These are phyloP conservation scores for Meandrusa payeni DNA, from an alignment of 2,888 invertebrate species.

Conservation along the genomic window DNA sequence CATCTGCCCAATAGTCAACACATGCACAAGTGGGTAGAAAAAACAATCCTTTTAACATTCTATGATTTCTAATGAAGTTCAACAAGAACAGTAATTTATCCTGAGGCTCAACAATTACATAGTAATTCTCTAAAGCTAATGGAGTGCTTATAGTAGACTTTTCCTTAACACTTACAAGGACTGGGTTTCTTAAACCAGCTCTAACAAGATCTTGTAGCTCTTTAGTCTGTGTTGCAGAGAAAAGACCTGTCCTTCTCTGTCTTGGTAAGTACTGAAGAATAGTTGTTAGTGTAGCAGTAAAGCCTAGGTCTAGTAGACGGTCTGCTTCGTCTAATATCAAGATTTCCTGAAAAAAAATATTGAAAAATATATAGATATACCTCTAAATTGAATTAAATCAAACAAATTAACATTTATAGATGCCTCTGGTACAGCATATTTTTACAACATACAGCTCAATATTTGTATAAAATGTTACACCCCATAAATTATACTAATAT, in stretches of 20 bases:
- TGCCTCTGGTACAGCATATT: too few species aligned
- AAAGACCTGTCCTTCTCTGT: slow-evolving; percentile 97
- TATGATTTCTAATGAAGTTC: slow-evolving; percentile 85
- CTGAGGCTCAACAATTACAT: slow-evolving; percentile 87
- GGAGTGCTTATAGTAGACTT: slow-evolving; percentile 89
- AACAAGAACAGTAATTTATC: slow-evolving; percentile 91
- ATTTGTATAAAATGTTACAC: too few species aligned
- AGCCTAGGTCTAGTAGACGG: slow-evolving; percentile 94
- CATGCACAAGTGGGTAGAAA: slow-evolving; percentile 98
- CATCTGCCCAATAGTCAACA: slow-evolving; percentile 94
- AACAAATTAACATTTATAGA: too few species aligned
- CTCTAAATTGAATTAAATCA: too few species aligned
- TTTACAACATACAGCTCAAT: too few species aligned
- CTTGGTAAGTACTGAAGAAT: slow-evolving; percentile 95
- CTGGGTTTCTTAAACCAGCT: slow-evolving; percentile 96
- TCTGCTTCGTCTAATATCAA: slow-evolving; percentile 98
- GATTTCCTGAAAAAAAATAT: slow-evolving; percentile 91
- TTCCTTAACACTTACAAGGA: slow-evolving; percentile 93
- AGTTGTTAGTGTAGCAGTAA: slow-evolving; percentile 90
- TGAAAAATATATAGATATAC: too few species aligned
- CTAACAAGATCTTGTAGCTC: slow-evolving; percentile 94
- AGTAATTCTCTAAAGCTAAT: slow-evolving; percentile 87
- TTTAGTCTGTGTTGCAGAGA: slow-evolving; percentile 99
- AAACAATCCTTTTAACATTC: slow-evolving; percentile 84
- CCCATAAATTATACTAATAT: too few species aligned